A percentile compares a stretch with the other conserved stretches of the same genome.
These are phyloP conservation scores for Pseudochromis fuscus DNA, from an alignment of 2,797 vertebrate genomes.

Conservation along the genomic window DNA sequence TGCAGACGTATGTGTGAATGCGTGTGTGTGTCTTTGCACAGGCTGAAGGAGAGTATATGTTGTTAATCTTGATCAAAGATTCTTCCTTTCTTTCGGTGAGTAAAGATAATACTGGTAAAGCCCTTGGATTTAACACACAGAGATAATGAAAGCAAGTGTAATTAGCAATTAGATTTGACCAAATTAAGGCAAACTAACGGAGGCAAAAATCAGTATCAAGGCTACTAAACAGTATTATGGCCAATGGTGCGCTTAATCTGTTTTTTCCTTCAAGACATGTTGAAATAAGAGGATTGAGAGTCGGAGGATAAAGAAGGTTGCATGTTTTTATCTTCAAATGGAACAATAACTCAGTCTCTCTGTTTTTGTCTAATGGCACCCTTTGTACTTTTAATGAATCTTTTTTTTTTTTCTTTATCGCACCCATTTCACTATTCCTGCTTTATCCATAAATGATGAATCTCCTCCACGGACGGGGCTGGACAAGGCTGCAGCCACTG, in stretches of 20 bases:
- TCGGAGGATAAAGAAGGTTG: constrained; percentile 42
- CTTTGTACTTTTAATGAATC: constrained; percentile 22
- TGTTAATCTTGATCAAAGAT: constrained; percentile 73
- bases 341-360: constrained; percentile 47
- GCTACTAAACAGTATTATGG: constrained; percentile 49
- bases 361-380: constrained; percentile 42
- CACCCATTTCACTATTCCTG: constrained; percentile 29
- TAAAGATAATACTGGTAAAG: constrained; percentile 70
- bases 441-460: constrained; percentile 48
- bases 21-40: constrained; percentile 14
- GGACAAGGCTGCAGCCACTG: constrained; percentile 35
- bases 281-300: constrained; percentile 63
- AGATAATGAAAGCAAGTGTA: constrained; percentile 68
- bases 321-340: constrained; percentile 35
- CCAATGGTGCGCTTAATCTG: constrained; percentile 60
- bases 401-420: constrained; percentile 32
- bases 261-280: constrained; percentile 36
- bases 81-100: constrained; percentile 58
- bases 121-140: constrained; percentile 66
- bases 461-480: constrained; percentile 5
- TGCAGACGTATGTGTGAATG: constrained; percentile 12
- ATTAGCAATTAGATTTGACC: constrained; percentile 73
- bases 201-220: constrained; percentile 61
- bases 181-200: constrained; percentile 64
- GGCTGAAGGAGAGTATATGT: constrained; percentile 41